Conservation (phyloP, 2,888 invertebrate species). For the Drosophila borborema region DNA sequence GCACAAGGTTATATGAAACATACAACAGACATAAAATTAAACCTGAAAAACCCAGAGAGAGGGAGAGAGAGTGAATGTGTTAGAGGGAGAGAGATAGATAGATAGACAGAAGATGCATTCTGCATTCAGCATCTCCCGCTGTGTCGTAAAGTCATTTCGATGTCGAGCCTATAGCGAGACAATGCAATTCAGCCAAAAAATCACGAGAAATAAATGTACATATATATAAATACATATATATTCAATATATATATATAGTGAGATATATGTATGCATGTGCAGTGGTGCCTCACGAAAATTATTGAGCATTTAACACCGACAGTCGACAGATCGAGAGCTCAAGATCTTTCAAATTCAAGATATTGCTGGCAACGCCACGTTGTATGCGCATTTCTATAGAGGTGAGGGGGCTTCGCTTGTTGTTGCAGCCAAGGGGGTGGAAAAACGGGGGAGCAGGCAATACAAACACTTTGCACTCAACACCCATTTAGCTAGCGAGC, state of each 20-base stretch:
- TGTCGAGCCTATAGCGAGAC: slow-evolving; percentile 53
- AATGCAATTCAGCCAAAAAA: slow-evolving; percentile 61
- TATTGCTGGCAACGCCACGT: slow-evolving; percentile 44
- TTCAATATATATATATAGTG: not conserved
- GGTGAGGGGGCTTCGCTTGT: slow-evolving; percentile 1
- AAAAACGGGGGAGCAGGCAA: slow-evolving; percentile 20
- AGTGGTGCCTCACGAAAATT: slow-evolving; percentile 53
- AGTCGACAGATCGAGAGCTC: slow-evolving; percentile 49
- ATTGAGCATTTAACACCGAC: slow-evolving; percentile 75
- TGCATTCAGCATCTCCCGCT: slow-evolving; percentile 78
- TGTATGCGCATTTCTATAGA: slow-evolving; percentile 28
- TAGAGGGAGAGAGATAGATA: slow-evolving; percentile 4
- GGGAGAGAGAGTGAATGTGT: no score
- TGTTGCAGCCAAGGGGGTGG: not conserved
- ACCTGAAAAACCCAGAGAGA: slow-evolving; percentile 52
- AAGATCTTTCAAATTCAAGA: slow-evolving; percentile 27
- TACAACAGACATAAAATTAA: slow-evolving; percentile 74
- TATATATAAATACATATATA: slow-evolving; percentile 11
- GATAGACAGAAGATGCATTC: slow-evolving; percentile 54
- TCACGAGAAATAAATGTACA: slow-evolving; percentile 10
- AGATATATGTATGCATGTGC: not conserved
- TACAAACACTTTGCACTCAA: slow-evolving; percentile 78
- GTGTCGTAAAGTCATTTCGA: slow-evolving; percentile 70
- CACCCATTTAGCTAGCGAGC: slow-evolving; percentile 76
- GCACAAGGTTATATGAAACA: slow-evolving; percentile 65